Base-by-base conservation (phyloP, 2,888 invertebrate genomes). In the Epinotia demarniana region DNA sequence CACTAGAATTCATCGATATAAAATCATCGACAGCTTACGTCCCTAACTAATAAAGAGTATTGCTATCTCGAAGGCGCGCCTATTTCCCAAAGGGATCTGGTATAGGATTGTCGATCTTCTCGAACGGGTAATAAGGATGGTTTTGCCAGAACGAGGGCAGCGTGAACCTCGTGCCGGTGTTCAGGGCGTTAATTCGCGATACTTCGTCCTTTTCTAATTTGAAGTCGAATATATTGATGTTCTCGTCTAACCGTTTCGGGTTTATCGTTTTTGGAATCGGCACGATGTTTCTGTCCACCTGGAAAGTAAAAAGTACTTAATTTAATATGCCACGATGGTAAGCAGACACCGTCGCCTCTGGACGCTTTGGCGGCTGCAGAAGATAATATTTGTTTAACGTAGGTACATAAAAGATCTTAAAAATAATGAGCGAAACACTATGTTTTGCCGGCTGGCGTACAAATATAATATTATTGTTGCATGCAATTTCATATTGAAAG, bases 121-220 rank as follows among this genome's bases (percentile, higher is more conserved):
- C 90, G 67, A 93, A 93, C 0, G 94, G 93, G 58, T 93, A 94
- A 79, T 90, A 80, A 2, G 84, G 86, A 43, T 92, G 92, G 1
- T 82, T 78, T 81, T 93, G 94, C 94, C 94, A 94, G 77, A 93
- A 94, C 0, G 92, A 89, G 0, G 94, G 93, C 0, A 84, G 33
- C 0, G 90, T 90, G 66, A 84, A 88, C 13, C 92, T 81, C 0
- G 81, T 86, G 5, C 83, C 76, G 0, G 81, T 78, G 60, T 92
- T 79, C 12, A 85, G 90, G 0, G 78, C 43, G 64, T 83, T 87
- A 0, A 93, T 87, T 33, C 77, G 80, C 4, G 82, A 81, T 0
- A 91, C 86, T 61, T 94, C 94, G 5, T 84, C 83, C 0, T 80
- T 58, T 0, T 84, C 81, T 8, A 94, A 78, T 4, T 85, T 81